phyloP scores from a whole-genome alignment of 2,797 vertebrate species.

The Choloepus didactylus region DNA sequence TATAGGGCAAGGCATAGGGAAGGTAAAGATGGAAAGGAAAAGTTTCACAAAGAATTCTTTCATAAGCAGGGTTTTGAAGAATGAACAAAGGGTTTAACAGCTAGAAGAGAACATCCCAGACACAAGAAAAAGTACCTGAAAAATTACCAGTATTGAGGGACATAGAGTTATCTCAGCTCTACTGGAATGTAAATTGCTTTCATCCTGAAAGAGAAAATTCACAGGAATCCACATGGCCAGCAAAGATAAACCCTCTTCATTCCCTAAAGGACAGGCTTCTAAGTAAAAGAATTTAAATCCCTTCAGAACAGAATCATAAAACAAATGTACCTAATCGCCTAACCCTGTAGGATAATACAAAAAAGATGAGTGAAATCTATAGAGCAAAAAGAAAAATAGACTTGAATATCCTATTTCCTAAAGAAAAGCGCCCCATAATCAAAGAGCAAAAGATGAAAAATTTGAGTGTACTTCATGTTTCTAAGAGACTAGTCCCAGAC shows the following conservation, averaged over 20 bases:
- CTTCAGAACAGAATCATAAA: constrained; percentile 60
- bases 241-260: constrained; percentile 47
- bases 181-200: constrained; percentile 42
- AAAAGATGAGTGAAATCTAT: constrained; percentile 61
- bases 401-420: constrained; percentile 40
- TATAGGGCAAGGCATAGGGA: too few species aligned
- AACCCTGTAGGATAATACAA: constrained; percentile 57
- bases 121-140: constrained; percentile 3
- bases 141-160: background rate
- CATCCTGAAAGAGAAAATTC: constrained; percentile 19
- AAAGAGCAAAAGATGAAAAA: constrained; percentile 46
- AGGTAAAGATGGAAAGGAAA: background rate
- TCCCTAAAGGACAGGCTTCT: constrained; percentile 57
- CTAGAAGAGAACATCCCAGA: constrained; percentile 14
- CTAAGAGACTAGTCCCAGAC: constrained; percentile 26
- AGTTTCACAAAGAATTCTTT: background rate
- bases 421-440: constrained; percentile 38
- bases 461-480: constrained; percentile 40
- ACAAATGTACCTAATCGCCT: constrained; percentile 52
- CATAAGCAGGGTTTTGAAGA: constrained; percentile 36
- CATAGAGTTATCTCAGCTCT: background rate
- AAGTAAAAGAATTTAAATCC: constrained; percentile 63
- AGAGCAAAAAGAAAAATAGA: constrained; percentile 58
- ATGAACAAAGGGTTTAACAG: background rate
- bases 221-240: constrained; percentile 25